Base-by-base conservation (phyloP, 2,113 vertebrate species). In the Rhinopomastus cyanomelas region DNA sequence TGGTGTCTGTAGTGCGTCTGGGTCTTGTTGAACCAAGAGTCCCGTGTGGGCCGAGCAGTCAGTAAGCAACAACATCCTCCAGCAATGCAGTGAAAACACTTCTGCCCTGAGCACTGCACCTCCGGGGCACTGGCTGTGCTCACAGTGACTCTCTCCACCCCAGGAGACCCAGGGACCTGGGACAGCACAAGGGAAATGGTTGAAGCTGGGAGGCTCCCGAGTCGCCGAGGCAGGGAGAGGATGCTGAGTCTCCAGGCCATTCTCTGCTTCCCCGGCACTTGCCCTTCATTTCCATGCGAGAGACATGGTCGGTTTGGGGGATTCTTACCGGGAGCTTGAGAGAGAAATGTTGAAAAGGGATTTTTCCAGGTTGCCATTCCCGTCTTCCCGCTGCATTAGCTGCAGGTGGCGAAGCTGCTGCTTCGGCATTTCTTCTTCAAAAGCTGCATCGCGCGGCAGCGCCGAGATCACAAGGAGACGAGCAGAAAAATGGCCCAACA, bases 341-440 rank as follows among this genome's bases (percentile, higher is more conserved):
- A 93, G 88, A 92, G 93, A 94, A 94, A 94, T 93, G 92, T 95
- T 95, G 92, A 95, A 96, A 95, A 90, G 94, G 95, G 92, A 95
- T 92, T 95, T 96, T 95, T 95, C 95, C 93, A 94, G 90, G 90
- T 95, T 94, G 94, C 92, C 92, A 93, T 93, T 95, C 69, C 93
- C 90, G 0, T 94, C 90, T 93, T 96, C 88, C 92, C 19, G 92
- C 94, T 95, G 94, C 93, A 96, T 79, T 91, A 95, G 87, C 93
- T 95, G 95, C 95, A 95, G 93, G 93, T 92, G 95, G 95, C 88
- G 90, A 80, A 88, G 95, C 95, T 96, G 89, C 95, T 96, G 95
- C 79, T 95, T 95, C 92, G 89, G 94, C 94, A 96, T 95, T 96
- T 96, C 92, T 95, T 94, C 95, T 96, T 95, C 95, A 96, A 95